Base-by-base conservation (phyloP, 2,888 invertebrate genomes). In the Drosophila robusta region DNA sequence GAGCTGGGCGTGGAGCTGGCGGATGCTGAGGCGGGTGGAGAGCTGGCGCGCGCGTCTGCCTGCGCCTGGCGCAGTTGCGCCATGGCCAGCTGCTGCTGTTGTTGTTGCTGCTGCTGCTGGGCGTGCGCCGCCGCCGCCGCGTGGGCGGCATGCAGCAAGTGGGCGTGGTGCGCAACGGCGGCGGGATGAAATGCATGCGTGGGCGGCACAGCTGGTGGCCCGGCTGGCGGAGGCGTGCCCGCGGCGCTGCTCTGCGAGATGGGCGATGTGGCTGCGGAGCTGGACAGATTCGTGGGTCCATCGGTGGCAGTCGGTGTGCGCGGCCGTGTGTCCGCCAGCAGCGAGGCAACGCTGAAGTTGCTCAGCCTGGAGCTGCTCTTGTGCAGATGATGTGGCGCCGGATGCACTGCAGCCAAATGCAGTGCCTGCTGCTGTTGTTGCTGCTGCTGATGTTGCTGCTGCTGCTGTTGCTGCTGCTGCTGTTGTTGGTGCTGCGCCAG, bases 341-440 rank as follows among this genome's bases (percentile, higher is more conserved):
- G 94, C 0, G 97, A 96, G 6, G 97, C 97, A 79, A 98, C 97
- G 92, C 97, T 96, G 93, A 98, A 98, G 83, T 92, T 92, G 93
- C 95, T 95, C 89, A 95, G 95, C 84, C 95, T 93, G 73, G 95
- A 95, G 70, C 94, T 93, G 61, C 91, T 90, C 90, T 95, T 95
- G 78, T 92, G 92, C 62, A 91, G 80, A 83, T 91, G 91, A 72
- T 89, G 90, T 26, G 89, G 90, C 46, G 78, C 44, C 14, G 74
- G 87, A 74, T 87, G 83, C 66, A 70, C 82, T 90, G 91, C 78
- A 50, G 87, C 83, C 83, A 75, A 49, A 11, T 85, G 80, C 55
- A 85, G 65, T 4, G 86, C 86, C 32, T 85, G 82, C 24, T 89
- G 87, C 44, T 83, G 81, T 57, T 83, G 80, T 4, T 80, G 84